These are phyloP conservation scores for Synchiropus splendidus DNA, from an alignment of 2,113 vertebrate genomes.

Conservation along the genomic window DNA sequence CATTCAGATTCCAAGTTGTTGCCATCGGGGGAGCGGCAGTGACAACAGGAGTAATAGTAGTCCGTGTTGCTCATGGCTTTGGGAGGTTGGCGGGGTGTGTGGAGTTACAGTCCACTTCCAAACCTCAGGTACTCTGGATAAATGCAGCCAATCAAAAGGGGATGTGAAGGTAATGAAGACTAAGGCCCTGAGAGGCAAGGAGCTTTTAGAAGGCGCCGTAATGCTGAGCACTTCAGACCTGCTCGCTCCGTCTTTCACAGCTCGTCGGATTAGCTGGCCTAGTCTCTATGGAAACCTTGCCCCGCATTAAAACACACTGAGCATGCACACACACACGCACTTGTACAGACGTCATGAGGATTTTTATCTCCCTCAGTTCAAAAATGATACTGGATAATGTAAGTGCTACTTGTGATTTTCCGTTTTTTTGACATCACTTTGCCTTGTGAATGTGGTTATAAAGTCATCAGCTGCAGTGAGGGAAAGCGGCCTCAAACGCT, in stretches of 20 bases:
- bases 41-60: too few relatives aligned
- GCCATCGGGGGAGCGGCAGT: too few relatives aligned
- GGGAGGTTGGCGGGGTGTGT: not conserved
- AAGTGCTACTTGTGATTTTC: slow-evolving; percentile 55
- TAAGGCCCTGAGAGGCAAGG: slow-evolving; percentile 51
- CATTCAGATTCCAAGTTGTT: too few relatives aligned
- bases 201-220: slow-evolving; percentile 49
- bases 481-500: slow-evolving; percentile 25
- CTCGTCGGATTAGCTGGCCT: slow-evolving; percentile 57
- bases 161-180: slow-evolving; percentile 66
- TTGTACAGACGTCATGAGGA: slow-evolving; percentile 17
- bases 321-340: slow-evolving; percentile 12
- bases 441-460: slow-evolving; percentile 22
- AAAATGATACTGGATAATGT: slow-evolving; percentile 51
- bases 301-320: slow-evolving; percentile 24
- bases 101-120: slow-evolving; percentile 27
- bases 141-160: slow-evolving; percentile 64
- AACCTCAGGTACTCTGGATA: slow-evolving; percentile 53
- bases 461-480: slow-evolving; percentile 29
- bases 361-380: slow-evolving; percentile 40
- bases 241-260: slow-evolving; percentile 47
- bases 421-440: slow-evolving; percentile 30
- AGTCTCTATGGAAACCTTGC: slow-evolving; percentile 69
- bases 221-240: slow-evolving; percentile 54
- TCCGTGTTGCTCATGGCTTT: too few relatives aligned